Percentiles rank a stretch among this genome's conserved stretches.
Conservation (phyloP, 1,140 invertebrate species). For the Medauroidea extradentata region DNA sequence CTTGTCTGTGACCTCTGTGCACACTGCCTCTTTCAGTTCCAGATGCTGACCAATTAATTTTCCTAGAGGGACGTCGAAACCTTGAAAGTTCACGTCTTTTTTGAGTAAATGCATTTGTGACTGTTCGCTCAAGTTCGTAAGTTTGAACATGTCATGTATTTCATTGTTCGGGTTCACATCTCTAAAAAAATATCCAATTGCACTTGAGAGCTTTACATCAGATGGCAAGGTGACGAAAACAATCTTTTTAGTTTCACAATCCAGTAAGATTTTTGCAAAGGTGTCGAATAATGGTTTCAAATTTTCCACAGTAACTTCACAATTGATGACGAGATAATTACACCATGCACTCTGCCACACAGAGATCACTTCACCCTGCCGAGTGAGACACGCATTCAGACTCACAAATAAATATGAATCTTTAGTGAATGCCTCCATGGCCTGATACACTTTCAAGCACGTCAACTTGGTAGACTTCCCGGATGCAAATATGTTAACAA, state of each 20-base stretch:
- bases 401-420: neutral
- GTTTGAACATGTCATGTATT: neutral
- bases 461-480: neutral
- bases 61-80: neutral
- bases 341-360: constrained; percentile 1
- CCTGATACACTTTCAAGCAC: neutral
- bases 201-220: neutral
- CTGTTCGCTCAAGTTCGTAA: neutral
- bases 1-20: no score
- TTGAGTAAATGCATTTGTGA: neutral
- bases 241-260: neutral
- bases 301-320: neutral
- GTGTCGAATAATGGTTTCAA: neutral
- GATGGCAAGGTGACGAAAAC: neutral
- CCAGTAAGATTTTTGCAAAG: neutral
- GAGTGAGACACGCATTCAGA: neutral
- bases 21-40: no score
- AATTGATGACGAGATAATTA: neutral
- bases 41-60: no score
- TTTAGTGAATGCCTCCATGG: neutral
- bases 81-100: neutral
- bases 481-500: neutral
- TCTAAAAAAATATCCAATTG: neutral
- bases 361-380: neutral
- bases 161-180: neutral